phyloP scores from a whole-genome alignment of 2,888 invertebrate species.

The Coecobrya sp. region DNA sequence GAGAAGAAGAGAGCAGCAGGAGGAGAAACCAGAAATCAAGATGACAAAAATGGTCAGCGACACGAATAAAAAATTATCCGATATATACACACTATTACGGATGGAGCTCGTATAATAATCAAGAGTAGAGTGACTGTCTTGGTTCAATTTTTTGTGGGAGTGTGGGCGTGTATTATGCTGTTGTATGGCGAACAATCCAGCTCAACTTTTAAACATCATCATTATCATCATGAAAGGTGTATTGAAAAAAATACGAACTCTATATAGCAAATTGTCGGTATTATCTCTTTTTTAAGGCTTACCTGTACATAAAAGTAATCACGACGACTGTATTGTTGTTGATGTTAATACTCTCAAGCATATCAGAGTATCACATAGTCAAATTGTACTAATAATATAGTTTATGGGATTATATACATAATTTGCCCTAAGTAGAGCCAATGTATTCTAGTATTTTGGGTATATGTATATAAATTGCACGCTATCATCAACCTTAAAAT shows the following conservation, averaged over 20 bases:
- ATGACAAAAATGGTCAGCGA: conserved; percentile 82
- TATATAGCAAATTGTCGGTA: conserved; percentile 61
- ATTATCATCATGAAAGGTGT: conserved; percentile 53
- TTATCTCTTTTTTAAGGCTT: conserved; percentile 60
- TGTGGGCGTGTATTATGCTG: conserved; percentile 68
- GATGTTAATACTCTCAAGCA: conserved; percentile 50
- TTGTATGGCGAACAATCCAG: conserved; percentile 68
- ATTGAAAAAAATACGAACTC: conserved; percentile 20
- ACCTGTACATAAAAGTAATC: conserved; percentile 65
- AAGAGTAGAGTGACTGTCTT: conserved; percentile 43
- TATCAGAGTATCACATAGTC: conserved; percentile 39
- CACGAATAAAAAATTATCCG: conserved; percentile 74
- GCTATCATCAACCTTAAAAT: conserved; percentile 8
- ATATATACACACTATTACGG: conserved; percentile 19
- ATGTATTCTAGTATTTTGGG: neutral
- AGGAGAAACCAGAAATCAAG: conserved; percentile 75
- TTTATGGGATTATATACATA: conserved; percentile 58
- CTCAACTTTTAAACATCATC: conserved; percentile 58
- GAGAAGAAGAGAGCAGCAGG: conserved; percentile 47
- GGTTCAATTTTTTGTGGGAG: conserved; percentile 44
- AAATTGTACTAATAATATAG: conserved; percentile 59
- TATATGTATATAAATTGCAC: neutral
- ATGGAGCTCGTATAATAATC: conserved; percentile 44
- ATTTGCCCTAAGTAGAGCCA: conserved; percentile 7
- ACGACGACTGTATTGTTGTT: conserved; percentile 61